Percentiles rank a stretch among this genome's conserved stretches.
phyloP scores from a whole-genome alignment of 2,888 invertebrate genomes.

The Mesodorylaimus sp. region DNA sequence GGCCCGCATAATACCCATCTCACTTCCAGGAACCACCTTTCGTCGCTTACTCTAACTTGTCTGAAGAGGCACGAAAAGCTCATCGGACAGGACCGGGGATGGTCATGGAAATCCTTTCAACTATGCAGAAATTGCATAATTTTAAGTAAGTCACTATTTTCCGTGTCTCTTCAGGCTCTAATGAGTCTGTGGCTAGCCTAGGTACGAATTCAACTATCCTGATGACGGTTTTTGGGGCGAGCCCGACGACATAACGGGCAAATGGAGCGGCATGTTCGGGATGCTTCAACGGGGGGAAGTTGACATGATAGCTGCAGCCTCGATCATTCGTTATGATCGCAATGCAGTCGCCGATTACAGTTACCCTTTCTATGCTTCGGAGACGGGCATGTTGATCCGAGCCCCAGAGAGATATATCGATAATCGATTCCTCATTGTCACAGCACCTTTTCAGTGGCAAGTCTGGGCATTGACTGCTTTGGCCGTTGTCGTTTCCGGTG shows the following conservation, averaged over 20 bases:
- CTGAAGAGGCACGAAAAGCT: constrained; percentile 15
- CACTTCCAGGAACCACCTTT: constrained; percentile 9
- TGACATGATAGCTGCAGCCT: not conserved
- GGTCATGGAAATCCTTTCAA: constrained; percentile 22
- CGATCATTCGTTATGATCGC: not conserved
- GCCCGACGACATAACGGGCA: constrained; percentile 16
- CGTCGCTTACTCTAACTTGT: constrained; percentile 23
- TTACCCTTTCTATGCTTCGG: not conserved
- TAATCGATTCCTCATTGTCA: constrained; percentile 20
- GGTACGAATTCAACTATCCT: not conserved
- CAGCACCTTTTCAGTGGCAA: constrained; percentile 24
- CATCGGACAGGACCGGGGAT: constrained; percentile 21
- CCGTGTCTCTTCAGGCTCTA: not conserved
- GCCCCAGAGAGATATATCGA: constrained; percentile 19
- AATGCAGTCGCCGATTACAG: not conserved
- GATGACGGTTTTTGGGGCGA: constrained; percentile 2
- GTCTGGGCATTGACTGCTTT: constrained; percentile 17
- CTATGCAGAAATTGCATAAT: constrained; percentile 18
- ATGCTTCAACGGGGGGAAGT: not conserved
- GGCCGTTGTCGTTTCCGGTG: constrained; percentile 21
- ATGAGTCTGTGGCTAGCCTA: no score
- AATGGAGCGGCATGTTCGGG: constrained; percentile 22
- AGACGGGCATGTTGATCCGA: constrained; percentile 15
- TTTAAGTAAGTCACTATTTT: constrained; percentile 15
- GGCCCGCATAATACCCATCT: no score